phyloP scores from a whole-genome alignment of 2,888 invertebrate genomes.

The Aricia artaxerxes region DNA sequence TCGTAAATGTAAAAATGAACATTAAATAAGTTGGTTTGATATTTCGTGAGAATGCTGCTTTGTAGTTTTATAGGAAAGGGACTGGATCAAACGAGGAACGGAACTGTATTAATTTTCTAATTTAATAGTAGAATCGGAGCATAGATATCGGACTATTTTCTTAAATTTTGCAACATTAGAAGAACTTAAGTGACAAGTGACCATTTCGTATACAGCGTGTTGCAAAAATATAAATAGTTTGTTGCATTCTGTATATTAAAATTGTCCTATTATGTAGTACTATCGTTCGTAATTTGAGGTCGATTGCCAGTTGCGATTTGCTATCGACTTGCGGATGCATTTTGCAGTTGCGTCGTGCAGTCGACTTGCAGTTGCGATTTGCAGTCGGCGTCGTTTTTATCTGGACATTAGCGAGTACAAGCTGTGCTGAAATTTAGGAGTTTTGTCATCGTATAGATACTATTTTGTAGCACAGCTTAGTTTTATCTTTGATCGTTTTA shows the following conservation, averaged over 20 bases:
- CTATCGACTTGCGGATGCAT: not conserved
- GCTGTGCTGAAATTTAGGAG: constrained; percentile 30
- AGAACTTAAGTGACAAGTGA: not conserved
- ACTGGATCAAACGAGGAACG: not conserved
- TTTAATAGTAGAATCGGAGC: not conserved
- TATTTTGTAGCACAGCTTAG: constrained; percentile 16
- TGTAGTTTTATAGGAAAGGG: not conserved
- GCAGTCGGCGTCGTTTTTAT: not conserved
- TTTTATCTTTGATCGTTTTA: constrained; percentile 28
- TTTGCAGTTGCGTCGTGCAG: not conserved
- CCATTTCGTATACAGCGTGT: not conserved
- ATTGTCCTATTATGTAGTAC: not conserved
- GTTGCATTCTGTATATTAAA: not conserved
- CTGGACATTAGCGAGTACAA: constrained; percentile 26
- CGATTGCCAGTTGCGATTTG: not conserved
- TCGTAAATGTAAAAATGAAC: not conserved
- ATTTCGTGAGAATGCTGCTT: not conserved
- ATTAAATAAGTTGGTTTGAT: not conserved
- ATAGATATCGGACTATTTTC: constrained; percentile 1
- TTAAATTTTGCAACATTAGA: not conserved
- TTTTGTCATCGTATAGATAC: constrained; percentile 18
- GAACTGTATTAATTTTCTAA: not conserved
- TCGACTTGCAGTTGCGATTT: constrained; percentile 14
- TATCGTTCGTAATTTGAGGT: not conserved
- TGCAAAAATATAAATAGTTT: not conserved